phyloP scores from a whole-genome alignment of 2,113 vertebrate species.

The Python bivittatus region DNA sequence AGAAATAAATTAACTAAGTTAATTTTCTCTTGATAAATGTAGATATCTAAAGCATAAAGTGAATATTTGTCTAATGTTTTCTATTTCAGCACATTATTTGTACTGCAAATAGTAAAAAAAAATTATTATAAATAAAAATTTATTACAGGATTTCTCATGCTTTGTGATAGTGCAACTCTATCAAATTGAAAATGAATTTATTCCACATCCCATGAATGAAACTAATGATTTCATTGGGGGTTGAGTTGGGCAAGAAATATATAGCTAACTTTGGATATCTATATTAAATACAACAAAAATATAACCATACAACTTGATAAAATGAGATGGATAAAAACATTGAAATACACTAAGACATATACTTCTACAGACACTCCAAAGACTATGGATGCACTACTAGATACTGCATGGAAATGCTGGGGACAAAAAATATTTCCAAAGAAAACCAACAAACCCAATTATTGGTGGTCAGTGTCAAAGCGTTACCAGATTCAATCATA shows the following conservation, averaged over 20 bases:
- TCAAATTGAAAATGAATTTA: neutral
- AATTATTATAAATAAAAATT: too few relatives aligned
- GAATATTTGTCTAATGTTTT: neutral
- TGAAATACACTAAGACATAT: neutral
- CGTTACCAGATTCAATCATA: too few relatives aligned
- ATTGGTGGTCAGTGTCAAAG: too few relatives aligned
- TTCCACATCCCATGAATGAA: neutral
- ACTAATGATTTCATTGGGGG: neutral
- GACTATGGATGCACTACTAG: neutral
- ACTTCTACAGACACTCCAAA: neutral
- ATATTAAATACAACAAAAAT: neutral
- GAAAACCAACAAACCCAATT: too few relatives aligned
- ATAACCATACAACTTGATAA: neutral
- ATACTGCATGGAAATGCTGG: too few relatives aligned
- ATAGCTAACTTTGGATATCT: neutral
- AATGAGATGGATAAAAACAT: neutral
- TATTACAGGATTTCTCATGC: neutral
- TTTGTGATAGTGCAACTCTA: neutral
- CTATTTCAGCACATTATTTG: neutral
- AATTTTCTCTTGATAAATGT: neutral
- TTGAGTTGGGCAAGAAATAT: neutral
- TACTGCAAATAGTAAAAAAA: neutral
- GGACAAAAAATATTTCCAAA: too few relatives aligned
- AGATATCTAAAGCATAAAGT: neutral
- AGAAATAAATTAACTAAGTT: neutral